Evolutionary conservation across 2,797 vertebrate species (phyloP).

Genomic region (Sphaeramia orbicularis): DNA sequence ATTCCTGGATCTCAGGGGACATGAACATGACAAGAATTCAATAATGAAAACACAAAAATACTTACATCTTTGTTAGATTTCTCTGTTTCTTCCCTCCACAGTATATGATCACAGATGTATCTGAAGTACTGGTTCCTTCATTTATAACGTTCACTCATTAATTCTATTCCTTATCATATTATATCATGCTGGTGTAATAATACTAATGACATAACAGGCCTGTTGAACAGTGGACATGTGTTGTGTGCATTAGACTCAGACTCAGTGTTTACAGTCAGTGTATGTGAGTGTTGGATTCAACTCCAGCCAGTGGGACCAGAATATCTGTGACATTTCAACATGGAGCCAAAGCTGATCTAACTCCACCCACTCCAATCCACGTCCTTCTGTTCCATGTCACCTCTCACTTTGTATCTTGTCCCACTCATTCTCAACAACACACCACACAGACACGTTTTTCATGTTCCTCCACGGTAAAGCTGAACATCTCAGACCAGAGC

Average conservation of each 20-base stretch:
- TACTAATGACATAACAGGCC: no score
- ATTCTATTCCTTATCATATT: no score
- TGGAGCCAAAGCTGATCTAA: constrained; percentile 45
- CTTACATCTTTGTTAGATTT: no score
- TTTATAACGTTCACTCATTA: no score
- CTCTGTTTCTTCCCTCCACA: no score
- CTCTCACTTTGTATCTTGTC: constrained; percentile 23
- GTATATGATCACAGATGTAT: no score
- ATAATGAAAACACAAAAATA: no score
- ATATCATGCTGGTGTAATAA: no score
- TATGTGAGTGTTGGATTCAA: constrained; percentile 45
- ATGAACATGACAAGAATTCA: no score
- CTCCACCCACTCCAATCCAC: constrained; percentile 33
- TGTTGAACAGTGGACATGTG: constrained; percentile 7
- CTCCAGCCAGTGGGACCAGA: constrained; percentile 34
- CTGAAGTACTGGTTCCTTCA: no score
- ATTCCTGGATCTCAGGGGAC: no score
- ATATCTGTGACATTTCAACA: constrained; percentile 63
- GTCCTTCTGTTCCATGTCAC: constrained; percentile 13
- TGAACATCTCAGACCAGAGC: background rate
- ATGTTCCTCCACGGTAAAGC: background rate
- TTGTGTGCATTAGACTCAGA: constrained; percentile 17
- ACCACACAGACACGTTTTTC: background rate
- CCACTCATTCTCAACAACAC: constrained; percentile 41
- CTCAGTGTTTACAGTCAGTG: constrained; percentile 37